Evolutionary conservation across 23 tunicate genomes (phyloP).

Genomic region (Halocynthia aurantium): DNA sequence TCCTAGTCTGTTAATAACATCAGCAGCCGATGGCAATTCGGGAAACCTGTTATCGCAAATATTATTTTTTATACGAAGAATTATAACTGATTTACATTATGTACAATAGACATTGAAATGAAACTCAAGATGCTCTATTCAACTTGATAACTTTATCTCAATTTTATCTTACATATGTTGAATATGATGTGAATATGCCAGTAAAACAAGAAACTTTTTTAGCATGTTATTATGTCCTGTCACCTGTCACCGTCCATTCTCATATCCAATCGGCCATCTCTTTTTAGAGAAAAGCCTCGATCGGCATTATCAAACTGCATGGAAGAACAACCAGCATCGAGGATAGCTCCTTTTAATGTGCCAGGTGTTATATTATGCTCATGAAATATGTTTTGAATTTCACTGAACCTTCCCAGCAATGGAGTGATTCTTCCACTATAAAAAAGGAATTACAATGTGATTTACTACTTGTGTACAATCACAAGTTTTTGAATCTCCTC

Average conservation of each 20-base stretch:
- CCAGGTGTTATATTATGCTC: not conserved
- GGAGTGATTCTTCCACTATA: conserved; percentile 58
- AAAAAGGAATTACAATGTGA: not conserved
- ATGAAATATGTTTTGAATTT: conserved; percentile 32
- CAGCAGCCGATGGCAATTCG: conserved; percentile 59
- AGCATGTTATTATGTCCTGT: not conserved
- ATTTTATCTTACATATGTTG: too few species aligned
- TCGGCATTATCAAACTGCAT: conserved; percentile 75
- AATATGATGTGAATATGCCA: too few species aligned
- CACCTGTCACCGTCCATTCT: conserved; percentile 69
- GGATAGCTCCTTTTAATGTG: conserved; percentile 31
- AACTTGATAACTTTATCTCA: too few species aligned
- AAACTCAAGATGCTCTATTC: too few species aligned
- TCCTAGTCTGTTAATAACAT: conserved; percentile 64
- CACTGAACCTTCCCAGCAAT: conserved; percentile 64
- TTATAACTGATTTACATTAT: too few species aligned
- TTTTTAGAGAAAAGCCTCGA: conserved; percentile 70
- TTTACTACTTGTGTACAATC: too few species aligned
- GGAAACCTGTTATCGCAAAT: conserved; percentile 9
- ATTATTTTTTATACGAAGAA: not conserved
- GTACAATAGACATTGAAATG: too few species aligned
- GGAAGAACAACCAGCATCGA: conserved; percentile 88
- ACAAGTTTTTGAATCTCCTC: too few species aligned
- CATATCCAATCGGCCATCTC: conserved; percentile 91
- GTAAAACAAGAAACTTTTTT: too few species aligned